These are phyloP conservation scores for Peucedramus taeniatus DNA, from an alignment of 2,113 vertebrate genomes.

Conservation along the genomic window DNA sequence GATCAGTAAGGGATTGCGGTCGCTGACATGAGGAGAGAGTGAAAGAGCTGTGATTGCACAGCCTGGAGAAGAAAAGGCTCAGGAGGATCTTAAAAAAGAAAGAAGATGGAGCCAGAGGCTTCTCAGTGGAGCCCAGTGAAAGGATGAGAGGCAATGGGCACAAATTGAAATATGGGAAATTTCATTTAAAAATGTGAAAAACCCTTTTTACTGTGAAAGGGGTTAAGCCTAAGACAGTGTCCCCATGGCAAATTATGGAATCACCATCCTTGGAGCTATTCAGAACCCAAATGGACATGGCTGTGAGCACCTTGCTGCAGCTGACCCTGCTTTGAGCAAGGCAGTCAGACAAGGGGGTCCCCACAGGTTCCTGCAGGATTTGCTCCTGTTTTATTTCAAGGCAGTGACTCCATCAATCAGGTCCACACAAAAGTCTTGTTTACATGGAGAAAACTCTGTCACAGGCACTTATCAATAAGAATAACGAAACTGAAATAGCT, in stretches of 20 bases:
- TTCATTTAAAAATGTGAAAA: neutral
- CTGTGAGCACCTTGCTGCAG: neutral
- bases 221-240: neutral
- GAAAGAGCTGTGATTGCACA: neutral
- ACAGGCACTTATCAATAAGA: neutral
- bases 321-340: neutral
- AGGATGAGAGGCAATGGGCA: neutral
- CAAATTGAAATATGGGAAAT: neutral
- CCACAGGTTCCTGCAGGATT: neutral
- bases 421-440: neutral
- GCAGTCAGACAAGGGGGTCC: too few species aligned
- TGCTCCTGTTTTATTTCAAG: neutral
- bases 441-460: neutral
- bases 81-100: neutral
- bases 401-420: neutral
- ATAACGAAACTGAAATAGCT: neutral
- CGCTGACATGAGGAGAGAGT: neutral
- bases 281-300: neutral
- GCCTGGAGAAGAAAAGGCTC: neutral
- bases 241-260: neutral
- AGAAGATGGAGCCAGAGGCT: neutral
- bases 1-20: neutral
- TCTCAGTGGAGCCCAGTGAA: neutral
- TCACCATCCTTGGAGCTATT: neutral
- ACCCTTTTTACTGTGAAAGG: neutral